Percentiles rank a stretch among this genome's conserved stretches.
phyloP scores from a whole-genome alignment of 2,888 invertebrate genomes.

The Cryptophagus acutangulus region DNA sequence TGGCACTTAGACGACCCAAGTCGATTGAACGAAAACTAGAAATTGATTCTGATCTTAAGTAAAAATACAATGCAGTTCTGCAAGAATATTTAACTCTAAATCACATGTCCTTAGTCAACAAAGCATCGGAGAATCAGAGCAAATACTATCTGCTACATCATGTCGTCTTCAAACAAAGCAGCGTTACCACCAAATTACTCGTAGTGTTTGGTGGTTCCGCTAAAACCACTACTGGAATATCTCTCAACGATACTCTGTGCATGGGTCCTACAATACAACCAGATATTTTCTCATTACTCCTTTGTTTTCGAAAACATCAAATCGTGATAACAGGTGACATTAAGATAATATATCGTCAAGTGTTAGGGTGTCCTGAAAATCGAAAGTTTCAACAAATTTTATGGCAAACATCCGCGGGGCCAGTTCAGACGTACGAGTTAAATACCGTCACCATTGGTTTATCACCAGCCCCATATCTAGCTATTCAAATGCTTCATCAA shows the following conservation, averaged over 20 bases:
- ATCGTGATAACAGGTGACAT: background rate
- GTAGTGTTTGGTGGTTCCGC: background rate
- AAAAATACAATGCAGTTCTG: slow-evolving; percentile 2
- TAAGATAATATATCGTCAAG: slow-evolving; percentile 4
- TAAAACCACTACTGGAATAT: slow-evolving; percentile 2
- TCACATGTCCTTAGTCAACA: background rate
- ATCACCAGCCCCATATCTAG: slow-evolving; percentile 3
- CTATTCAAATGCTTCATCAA: slow-evolving; percentile 7
- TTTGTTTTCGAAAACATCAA: background rate
- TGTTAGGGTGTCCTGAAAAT: background rate
- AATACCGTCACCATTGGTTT: slow-evolving; percentile 9
- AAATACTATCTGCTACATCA: slow-evolving; percentile 3
- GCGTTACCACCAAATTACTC: background rate
- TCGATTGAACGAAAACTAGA: too few relatives aligned
- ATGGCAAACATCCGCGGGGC: background rate
- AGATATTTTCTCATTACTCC: background rate
- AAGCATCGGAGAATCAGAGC: background rate
- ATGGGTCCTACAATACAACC: background rate
- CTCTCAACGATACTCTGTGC: background rate
- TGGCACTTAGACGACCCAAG: slow-evolving; percentile 9
- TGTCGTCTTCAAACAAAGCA: background rate
- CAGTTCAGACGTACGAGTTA: slow-evolving; percentile 2
- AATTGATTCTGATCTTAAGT: too few relatives aligned
- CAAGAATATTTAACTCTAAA: slow-evolving; percentile 1
- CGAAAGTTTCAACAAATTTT: slow-evolving; percentile 1